phyloP scores from a whole-genome alignment of 1,140 invertebrate genomes.

The Dreissena polymorpha region DNA sequence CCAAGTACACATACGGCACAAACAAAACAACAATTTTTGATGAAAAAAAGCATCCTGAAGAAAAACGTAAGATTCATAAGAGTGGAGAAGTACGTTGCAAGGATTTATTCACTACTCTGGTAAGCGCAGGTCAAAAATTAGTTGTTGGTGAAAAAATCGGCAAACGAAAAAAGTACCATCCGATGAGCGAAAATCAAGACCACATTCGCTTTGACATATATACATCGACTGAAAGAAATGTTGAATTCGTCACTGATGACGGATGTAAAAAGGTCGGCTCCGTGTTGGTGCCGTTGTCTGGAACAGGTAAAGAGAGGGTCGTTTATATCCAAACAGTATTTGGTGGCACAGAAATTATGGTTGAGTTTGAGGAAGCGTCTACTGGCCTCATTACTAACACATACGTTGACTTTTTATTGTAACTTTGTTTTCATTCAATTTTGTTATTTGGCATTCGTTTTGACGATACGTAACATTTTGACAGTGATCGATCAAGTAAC shows the following conservation, averaged over 20 bases:
- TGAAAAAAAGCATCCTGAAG: no score
- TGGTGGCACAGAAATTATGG: no score
- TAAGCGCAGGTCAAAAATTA: not conserved
- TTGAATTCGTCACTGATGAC: conserved; percentile 6
- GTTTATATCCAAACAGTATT: no score
- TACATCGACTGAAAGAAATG: not conserved
- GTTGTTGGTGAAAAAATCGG: not conserved
- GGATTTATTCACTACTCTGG: not conserved
- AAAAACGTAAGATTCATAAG: not conserved
- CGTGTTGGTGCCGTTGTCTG: not conserved
- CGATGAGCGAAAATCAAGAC: not conserved
- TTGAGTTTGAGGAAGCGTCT: no score
- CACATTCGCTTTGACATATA: not conserved
- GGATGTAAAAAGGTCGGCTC: not conserved
- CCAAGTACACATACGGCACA: conserved; percentile 35
- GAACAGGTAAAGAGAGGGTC: no score
- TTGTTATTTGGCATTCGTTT: no score
- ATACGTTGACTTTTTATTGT: no score
- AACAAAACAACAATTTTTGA: not conserved
- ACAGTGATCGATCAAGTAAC: no score
- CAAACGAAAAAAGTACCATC: not conserved
- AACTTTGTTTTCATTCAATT: no score
- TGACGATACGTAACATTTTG: no score
- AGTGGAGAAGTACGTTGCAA: not conserved
- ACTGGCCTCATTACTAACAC: no score